Base-by-base conservation (phyloP, 2,888 invertebrate genomes). In the Ceriagrion tenellum region DNA sequence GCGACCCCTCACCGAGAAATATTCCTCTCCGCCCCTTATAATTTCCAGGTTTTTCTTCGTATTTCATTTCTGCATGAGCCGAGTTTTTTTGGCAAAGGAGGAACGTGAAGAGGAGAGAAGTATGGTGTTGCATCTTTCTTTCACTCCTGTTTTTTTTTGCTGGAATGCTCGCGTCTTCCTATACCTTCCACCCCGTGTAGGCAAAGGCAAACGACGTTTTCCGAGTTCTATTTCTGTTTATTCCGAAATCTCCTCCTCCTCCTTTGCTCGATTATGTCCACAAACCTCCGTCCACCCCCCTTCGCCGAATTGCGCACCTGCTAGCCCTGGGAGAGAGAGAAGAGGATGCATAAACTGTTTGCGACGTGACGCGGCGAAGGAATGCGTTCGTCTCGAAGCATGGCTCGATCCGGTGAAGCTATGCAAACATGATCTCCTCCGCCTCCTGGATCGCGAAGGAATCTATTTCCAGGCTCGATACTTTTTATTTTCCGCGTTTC, bases 41-140 rank as follows among this genome's bases (percentile, higher is more conserved):
- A 81, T 81, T 81, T 81, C 81, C 35, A 81, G 35, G 30, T 81
- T 35, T 35, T 35, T 35, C 35, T 81, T 35, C 16, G 13, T 35
- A 81, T 81, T 81, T 81, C 35, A 81, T 35, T 81, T 81, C 81
- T 35, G 30, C 35, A 30, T 81, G 81, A 35, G 35, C 81, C 35
- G 4, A n/a, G 81, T 81, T 81, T 81, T 81, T 35, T 18, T 69
- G 47, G 47, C 8, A 4, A 12, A 2, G 69, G n/a, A 6, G n/a
- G 81, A 13, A 16, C 81, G 69, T 69, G 81, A 35, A 35, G 81
- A 81, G 81, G 81, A 35, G 16, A 81, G 81, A 81, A 35, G 81
- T 81, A 35, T 35, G 81, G 81, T 81, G 35, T 81, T 81, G 35
- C 81, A 81, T 35, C 81, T 69, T n/a, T n/a, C 81, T 81, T 81